Percentiles rank a stretch among this genome's conserved stretches.
Evolutionary conservation across 2,797 vertebrate species (phyloP).

Genomic region (Lemur catta): DNA sequence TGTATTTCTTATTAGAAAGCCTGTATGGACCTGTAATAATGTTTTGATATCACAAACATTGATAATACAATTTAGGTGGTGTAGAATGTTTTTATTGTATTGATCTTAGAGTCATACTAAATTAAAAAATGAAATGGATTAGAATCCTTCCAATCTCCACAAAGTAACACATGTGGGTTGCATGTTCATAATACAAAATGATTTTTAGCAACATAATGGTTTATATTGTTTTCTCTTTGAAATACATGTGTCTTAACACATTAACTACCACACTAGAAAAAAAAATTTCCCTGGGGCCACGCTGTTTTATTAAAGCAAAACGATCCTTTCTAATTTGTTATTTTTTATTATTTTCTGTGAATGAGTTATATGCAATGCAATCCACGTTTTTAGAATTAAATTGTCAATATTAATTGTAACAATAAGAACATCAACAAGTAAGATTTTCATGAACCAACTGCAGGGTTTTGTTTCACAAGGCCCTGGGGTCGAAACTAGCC

Average conservation of each 20-base stretch:
- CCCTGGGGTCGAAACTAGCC: too few relatives aligned
- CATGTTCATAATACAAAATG: not conserved
- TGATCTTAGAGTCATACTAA: not conserved
- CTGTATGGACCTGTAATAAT: not conserved
- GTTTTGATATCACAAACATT: not conserved
- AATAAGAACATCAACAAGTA: too few relatives aligned
- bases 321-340: too few relatives aligned
- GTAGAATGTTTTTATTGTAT: not conserved
- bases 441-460: too few relatives aligned
- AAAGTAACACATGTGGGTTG: not conserved
- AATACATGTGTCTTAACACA: not conserved
- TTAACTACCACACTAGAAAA: too few relatives aligned
- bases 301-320: too few relatives aligned
- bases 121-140: not conserved
- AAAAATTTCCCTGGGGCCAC: too few relatives aligned
- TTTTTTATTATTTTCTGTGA: too few relatives aligned
- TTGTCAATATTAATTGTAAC: too few relatives aligned
- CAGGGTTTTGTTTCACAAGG: too few relatives aligned
- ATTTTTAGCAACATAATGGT: not conserved
- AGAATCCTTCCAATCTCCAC: not conserved
- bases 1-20: not conserved
- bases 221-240: not conserved
- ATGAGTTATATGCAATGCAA: too few relatives aligned
- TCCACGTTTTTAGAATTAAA: too few relatives aligned
- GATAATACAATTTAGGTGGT: not conserved